Percentiles rank a stretch among this genome's conserved stretches.
Evolutionary conservation across 2,888 invertebrate species (phyloP).

Genomic region (Eudasyphora cyanicolor): DNA sequence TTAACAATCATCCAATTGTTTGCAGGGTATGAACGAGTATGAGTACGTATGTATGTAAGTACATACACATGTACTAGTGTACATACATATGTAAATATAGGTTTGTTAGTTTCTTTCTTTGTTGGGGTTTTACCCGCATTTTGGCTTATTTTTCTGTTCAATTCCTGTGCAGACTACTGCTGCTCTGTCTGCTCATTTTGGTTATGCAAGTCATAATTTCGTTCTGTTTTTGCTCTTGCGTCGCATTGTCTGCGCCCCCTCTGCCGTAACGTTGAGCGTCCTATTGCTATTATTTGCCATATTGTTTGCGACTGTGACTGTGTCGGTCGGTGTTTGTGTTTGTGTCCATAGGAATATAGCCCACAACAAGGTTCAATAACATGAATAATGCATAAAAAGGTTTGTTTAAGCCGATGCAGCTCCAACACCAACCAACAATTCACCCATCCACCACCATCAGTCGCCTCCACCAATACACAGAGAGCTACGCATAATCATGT

Average conservation of each 20-base stretch:
- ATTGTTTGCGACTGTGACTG: slow-evolving; percentile 48
- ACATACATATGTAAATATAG: slow-evolving; percentile 15
- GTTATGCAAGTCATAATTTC: slow-evolving; percentile 66
- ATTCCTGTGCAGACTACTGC: no score
- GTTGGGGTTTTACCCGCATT: slow-evolving; percentile 37
- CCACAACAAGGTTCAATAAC: slow-evolving; percentile 75
- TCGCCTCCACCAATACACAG: slow-evolving; percentile 26
- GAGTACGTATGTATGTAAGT: not conserved
- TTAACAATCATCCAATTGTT: no score
- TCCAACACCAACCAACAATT: slow-evolving; percentile 28
- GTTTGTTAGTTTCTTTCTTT: not conserved
- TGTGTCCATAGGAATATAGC: slow-evolving; percentile 57
- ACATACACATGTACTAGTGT: not conserved
- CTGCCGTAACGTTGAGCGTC: not conserved
- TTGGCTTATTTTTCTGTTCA: slow-evolving; percentile 51
- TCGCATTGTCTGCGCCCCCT: not conserved
- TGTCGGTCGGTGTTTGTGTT: not conserved
- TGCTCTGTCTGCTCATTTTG: slow-evolving; percentile 58
- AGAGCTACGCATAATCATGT: slow-evolving; percentile 54
- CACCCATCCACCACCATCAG: slow-evolving; percentile 31
- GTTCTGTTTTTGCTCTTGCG: slow-evolving; percentile 49
- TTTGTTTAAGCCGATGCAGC: slow-evolving; percentile 59
- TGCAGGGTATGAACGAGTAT: slow-evolving; percentile 1
- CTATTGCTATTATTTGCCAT: slow-evolving; percentile 56
- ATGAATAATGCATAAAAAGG: slow-evolving; percentile 77